Percentiles rank a stretch among this genome's conserved stretches.
Evolutionary conservation across 2,797 vertebrate genomes (phyloP).

Genomic region (Cichlasoma orientale): DNA sequence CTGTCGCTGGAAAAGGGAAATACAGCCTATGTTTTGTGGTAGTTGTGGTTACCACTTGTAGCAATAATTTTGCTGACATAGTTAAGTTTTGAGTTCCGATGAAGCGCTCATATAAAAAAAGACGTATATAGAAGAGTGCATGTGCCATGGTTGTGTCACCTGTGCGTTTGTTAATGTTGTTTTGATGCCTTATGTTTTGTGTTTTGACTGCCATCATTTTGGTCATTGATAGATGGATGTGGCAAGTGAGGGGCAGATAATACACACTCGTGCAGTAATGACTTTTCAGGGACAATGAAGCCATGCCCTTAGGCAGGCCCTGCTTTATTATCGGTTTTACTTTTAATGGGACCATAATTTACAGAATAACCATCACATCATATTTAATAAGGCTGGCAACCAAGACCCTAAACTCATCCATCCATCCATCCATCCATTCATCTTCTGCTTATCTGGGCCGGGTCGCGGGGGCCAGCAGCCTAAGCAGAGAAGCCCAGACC

Average conservation of each 20-base stretch:
- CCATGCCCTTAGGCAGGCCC: not conserved
- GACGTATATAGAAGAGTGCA: no score
- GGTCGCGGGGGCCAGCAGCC: no score
- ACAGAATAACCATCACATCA: not conserved
- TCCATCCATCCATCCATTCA: no score
- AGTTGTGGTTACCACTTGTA: no score
- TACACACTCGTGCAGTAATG: not conserved
- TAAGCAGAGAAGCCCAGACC: no score
- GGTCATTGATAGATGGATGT: not conserved
- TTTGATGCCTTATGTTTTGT: no score
- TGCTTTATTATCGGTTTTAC: not conserved
- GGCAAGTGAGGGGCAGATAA: not conserved
- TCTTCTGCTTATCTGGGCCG: no score
- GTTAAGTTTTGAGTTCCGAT: accelerated
- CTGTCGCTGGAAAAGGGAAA: not conserved
- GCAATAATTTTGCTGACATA: accelerated
- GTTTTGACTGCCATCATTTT: not conserved
- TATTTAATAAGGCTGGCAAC: not conserved
- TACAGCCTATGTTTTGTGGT: not conserved
- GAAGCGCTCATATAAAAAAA: not conserved
- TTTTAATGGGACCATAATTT: not conserved
- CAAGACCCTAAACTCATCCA: not conserved
- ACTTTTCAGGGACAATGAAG: not conserved
- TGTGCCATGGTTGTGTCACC: not conserved
- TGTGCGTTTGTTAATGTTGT: not conserved